Evolutionary conservation across 2,888 invertebrate genomes (phyloP), one percentile per base, ranked within the genome.

Genomic region (Meghimatium bilineatum): DNA sequence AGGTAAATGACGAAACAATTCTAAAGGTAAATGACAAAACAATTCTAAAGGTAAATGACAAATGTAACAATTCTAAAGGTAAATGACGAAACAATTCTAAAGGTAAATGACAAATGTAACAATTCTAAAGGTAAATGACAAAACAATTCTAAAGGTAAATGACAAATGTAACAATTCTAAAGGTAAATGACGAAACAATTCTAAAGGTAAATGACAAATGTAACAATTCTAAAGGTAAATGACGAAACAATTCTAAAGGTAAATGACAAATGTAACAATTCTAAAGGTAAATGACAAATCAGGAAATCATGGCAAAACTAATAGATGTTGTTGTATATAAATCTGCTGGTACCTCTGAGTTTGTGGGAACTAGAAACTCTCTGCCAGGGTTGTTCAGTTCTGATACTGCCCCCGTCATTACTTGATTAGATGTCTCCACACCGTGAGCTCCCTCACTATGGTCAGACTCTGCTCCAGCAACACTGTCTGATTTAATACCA

Each of bases 401-500:
- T 6, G 77, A 56, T 67, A 34, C 71, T 32, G 83, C 20, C 29
- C 63, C 79, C 66, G 79, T 56, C 72, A 67, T 83, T 52, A 38
- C 79, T 72, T 77, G 77, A 66, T 34, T 60, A 0, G 56, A 44
- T 29, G 69, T 1, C 23, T 83, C 83, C 49, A 76, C 49, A 60
- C 36, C 60, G 17, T 8, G 23, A n/a, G 74, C 38, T 29, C 84
- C 80, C 56, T 84, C 84, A 34, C 84, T 84, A 12, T 84, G 84
- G 76, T 84, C 84, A 23, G 89, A 88, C 36, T 88, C 88, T 86
- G 87, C 84, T n/a, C 84, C 84, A 23, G 80, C 71, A 44, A 80
- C 80, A 56, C 76, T 32, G 44, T 84, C 84, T 26, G 84, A 84
- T 49, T 84, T 84, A n/a, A 80, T 86, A 23, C 84, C 79, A 23